These are phyloP conservation scores for Oryzias woworae DNA, from an alignment of 2,113 vertebrate genomes.

Conservation along the genomic window DNA sequence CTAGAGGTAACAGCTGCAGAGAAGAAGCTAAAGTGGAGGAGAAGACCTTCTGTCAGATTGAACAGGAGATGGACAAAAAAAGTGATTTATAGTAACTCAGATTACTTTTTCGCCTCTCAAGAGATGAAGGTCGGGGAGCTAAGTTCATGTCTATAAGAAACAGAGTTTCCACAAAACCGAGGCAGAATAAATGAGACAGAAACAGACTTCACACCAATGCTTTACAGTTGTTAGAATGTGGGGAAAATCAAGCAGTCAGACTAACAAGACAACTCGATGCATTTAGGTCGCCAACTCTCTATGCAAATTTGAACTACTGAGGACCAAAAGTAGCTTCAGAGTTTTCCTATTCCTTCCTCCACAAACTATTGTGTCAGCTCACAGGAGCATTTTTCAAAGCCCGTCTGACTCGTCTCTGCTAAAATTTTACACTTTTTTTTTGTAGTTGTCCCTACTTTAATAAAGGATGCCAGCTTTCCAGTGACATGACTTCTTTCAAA, in stretches of 20 bases:
- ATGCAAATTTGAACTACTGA: background rate
- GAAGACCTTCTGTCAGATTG: conserved; percentile 6
- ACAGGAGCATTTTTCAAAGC: background rate
- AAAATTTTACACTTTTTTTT: background rate
- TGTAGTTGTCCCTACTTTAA: background rate
- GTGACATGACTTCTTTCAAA: conserved; percentile 9
- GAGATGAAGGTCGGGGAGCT: background rate
- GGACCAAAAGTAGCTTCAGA: background rate
- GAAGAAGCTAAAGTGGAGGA: conserved; percentile 29
- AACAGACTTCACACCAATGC: background rate
- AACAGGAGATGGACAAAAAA: background rate
- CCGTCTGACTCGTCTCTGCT: background rate
- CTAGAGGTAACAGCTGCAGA: conserved; percentile 20
- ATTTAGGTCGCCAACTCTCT: background rate
- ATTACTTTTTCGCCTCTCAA: background rate
- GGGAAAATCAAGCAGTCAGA: too few relatives aligned
- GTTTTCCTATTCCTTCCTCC: background rate
- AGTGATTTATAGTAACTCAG: background rate
- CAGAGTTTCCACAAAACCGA: background rate
- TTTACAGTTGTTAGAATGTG: background rate
- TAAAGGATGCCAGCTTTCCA: conserved; percentile 8
- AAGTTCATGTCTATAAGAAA: background rate
- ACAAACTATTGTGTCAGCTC: background rate
- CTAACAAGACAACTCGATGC: background rate
- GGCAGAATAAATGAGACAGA: background rate